Conservation (phyloP, 2,113 vertebrate species). For the Cavia porcellus region DNA sequence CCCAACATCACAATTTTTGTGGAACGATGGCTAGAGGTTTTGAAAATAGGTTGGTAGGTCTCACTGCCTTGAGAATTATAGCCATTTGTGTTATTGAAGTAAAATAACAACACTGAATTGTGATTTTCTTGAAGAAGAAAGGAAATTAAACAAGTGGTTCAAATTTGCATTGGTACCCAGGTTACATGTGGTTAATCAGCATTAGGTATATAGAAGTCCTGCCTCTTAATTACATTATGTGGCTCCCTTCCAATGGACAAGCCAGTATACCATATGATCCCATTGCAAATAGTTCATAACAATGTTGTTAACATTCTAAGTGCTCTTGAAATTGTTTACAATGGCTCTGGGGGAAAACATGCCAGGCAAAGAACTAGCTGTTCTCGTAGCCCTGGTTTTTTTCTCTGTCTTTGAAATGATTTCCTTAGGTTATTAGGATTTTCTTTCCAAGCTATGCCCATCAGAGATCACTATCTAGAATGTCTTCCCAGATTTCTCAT, state of each 20-base stretch:
- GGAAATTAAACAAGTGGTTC: neutral
- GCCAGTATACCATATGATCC: constrained; percentile 77
- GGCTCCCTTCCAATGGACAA: constrained; percentile 81
- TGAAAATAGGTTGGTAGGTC: neutral
- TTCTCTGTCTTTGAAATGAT: constrained; percentile 77
- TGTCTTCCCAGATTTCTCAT: neutral
- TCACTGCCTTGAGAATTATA: constrained; percentile 53
- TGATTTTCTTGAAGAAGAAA: constrained; percentile 32
- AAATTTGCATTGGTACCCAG: constrained; percentile 79
- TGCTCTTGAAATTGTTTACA: constrained; percentile 66
- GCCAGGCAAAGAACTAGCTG: constrained; percentile 62
- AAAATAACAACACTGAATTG: neutral
- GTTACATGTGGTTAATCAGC: constrained; percentile 81
- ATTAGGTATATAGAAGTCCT: constrained; percentile 83
- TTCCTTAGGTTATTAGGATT: constrained; percentile 5
- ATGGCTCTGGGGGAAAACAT: constrained; percentile 56
- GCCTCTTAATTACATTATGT: constrained; percentile 85
- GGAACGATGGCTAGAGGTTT: neutral
- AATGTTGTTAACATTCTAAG: constrained; percentile 76
- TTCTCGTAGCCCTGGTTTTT: constrained; percentile 61
- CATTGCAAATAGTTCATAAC: constrained; percentile 78
- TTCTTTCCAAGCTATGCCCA: constrained; percentile 44
- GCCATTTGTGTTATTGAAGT: constrained; percentile 16
- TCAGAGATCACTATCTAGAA: neutral
- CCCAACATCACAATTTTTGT: constrained; percentile 15